These are phyloP conservation scores for Collichthys lucidus DNA, from an alignment of 2,113 vertebrate species.

Conservation along the genomic window DNA sequence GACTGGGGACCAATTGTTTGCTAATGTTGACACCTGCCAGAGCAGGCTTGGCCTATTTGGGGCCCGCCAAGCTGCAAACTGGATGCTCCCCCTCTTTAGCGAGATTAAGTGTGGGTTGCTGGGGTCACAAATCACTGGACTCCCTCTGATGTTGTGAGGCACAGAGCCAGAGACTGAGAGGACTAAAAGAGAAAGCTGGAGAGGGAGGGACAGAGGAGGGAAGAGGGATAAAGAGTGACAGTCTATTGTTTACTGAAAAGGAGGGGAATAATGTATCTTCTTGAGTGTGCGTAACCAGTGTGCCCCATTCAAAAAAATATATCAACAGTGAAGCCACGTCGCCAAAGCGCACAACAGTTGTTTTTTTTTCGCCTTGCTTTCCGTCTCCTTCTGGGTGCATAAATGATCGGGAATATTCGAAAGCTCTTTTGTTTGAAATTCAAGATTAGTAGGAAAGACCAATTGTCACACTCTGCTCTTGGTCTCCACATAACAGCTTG, in stretches of 20 bases:
- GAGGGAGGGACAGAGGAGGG: slow-evolving; percentile 74
- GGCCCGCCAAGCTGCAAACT: slow-evolving; percentile 72
- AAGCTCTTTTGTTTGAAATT: slow-evolving; percentile 39
- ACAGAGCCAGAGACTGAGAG: slow-evolving; percentile 86
- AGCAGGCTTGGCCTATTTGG: slow-evolving; percentile 77
- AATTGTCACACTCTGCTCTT: slow-evolving; percentile 31
- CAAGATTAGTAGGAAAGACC: slow-evolving; percentile 26
- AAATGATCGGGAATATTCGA: slow-evolving; percentile 22
- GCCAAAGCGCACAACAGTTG: slow-evolving; percentile 34
- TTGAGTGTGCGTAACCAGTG: slow-evolving; percentile 67
- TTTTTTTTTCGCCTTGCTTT: slow-evolving; percentile 44
- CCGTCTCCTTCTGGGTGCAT: slow-evolving; percentile 12
- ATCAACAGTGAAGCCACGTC: slow-evolving; percentile 53
- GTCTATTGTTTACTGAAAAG: slow-evolving; percentile 80
- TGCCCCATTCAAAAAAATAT: slow-evolving; percentile 59
- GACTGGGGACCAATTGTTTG: slow-evolving; percentile 83
- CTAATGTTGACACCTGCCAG: slow-evolving; percentile 88
- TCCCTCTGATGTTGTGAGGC: slow-evolving; percentile 87
- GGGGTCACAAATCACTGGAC: slow-evolving; percentile 90
- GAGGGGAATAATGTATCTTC: slow-evolving; percentile 80
- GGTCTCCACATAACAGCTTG: slow-evolving; percentile 22
- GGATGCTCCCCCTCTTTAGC: slow-evolving; percentile 87
- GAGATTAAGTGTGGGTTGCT: slow-evolving; percentile 88
- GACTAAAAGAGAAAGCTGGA: slow-evolving; percentile 72
- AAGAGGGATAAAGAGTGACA: slow-evolving; percentile 79